Base-by-base conservation (phyloP, 1,140 invertebrate species). In the Sitobion miscanthi region DNA sequence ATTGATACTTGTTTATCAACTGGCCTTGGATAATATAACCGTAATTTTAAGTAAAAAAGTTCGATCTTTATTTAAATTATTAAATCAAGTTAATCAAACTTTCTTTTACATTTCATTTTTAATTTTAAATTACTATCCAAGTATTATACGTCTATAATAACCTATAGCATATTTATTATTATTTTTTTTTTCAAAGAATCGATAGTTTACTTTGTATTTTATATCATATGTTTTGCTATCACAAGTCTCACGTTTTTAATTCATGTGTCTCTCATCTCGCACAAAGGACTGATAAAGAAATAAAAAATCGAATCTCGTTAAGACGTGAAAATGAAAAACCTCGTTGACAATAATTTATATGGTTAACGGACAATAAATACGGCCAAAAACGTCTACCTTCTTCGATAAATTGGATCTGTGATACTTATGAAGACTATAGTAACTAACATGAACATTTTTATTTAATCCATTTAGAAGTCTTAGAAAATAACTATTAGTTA, bases 261-360 rank as follows among this genome's bases (percentile, higher is more conserved):
- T n/a, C 7, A 35, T n/a, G 30, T 52, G 30, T 88, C 47, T 21
- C 47, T 47, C 2, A 49, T n/a, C 11, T n/a, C 2, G 0, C 17
- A 52, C 6, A 6, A 49, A 88, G 17, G n/a, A 30, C 2, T n/a
- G 47, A 88, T 52, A 88, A 88, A 88, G 30, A 35, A 35, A 52
- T 88, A 38, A 88, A 52, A 88, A 49, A 88, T 88, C 21, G n/a
- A 25, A 35, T 35, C 4, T 35, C 8, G 47, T 52, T 54, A 88
- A 30, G 20, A 35, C 20, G 2, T 17, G 47, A 88, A 49, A 88
- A n/a, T 88, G n/a, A 88, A 54, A 88, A 88, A 54, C 20, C n/a
- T 88, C n/a, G 49, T 88, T 23, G 20, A 35, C 35, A 88, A 88
- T 88, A 88, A 88, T 11, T 88, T 88, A 88, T 88, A 35, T 17